phyloP scores from a whole-genome alignment of 2,888 invertebrate genomes.

The Drosophila birchii region DNA sequence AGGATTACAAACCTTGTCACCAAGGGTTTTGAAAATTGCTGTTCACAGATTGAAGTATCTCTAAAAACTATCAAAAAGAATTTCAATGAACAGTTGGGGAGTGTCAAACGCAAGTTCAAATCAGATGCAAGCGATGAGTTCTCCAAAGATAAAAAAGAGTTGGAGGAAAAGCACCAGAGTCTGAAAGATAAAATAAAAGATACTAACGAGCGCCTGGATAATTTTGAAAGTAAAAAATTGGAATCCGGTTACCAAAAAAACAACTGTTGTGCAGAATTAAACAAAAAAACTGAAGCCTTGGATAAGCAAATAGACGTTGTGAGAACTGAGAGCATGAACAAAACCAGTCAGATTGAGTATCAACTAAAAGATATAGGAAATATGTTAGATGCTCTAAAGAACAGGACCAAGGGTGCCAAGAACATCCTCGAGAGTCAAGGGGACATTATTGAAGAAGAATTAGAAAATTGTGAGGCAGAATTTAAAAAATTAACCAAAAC shows the following conservation, averaged over 20 bases:
- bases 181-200: constrained; percentile 10
- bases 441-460: neutral
- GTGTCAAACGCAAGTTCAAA: neutral
- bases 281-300: constrained; percentile 5
- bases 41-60: constrained; percentile 15
- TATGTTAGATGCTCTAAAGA: constrained; percentile 5
- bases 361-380: constrained; percentile 23
- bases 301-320: neutral
- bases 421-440: neutral
- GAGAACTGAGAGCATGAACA: neutral
- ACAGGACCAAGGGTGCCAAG: constrained; percentile 3
- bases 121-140: neutral
- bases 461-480: constrained; percentile 18
- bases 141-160: neutral
- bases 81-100: constrained; percentile 2
- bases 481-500: neutral
- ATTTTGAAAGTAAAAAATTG: constrained; percentile 19
- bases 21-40: constrained; percentile 41
- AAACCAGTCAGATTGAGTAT: constrained; percentile 1
- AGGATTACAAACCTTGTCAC: constrained; percentile 13
- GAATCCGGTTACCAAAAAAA: neutral
- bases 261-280: constrained; percentile 44
- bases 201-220: neutral
- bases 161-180: constrained; percentile 2
- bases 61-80: constrained; percentile 29